A percentile compares a stretch with the other conserved stretches of the same genome.
phyloP scores from a whole-genome alignment of 2,113 vertebrate species.

The Muscicapa adusta region DNA sequence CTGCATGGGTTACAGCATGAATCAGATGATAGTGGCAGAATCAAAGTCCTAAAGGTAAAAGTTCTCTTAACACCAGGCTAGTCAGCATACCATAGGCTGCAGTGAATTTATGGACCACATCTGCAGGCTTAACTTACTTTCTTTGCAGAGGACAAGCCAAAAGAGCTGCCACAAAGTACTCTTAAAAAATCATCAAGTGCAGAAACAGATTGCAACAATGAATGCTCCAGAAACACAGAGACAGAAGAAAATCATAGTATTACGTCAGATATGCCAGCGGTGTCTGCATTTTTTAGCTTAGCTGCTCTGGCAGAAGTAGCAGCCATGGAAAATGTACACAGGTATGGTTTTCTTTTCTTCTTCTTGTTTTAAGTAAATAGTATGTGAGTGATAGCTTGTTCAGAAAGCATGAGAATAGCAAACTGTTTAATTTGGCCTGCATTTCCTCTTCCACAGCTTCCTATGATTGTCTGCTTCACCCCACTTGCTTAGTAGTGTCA shows the following conservation, averaged over 20 bases:
- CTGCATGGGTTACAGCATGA: not conserved
- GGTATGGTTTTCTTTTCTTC: conserved; percentile 66
- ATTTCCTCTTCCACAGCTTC: not conserved
- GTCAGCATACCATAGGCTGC: not conserved
- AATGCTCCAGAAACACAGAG: conserved; percentile 71
- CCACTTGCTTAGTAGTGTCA: not conserved
- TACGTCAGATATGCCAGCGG: conserved; percentile 75
- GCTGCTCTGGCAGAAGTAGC: conserved; percentile 98
- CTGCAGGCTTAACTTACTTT: not conserved
- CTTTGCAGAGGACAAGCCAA: conserved; percentile 83
- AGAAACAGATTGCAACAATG: conserved; percentile 82
- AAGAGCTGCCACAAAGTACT: conserved; percentile 79
- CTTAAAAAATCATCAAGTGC: conserved; percentile 71
- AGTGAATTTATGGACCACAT: not conserved
- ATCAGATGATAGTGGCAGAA: not conserved
- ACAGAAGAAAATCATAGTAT: conserved; percentile 72
- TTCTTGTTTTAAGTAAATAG: not conserved
- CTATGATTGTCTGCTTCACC: not conserved
- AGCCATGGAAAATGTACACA: conserved; percentile 99
- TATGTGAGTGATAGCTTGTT: not conserved
- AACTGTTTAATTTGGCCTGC: not conserved
- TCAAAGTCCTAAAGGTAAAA: not conserved
- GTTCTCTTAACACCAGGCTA: not conserved
- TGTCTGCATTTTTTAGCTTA: conserved; percentile 93
- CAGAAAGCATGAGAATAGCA: not conserved